phyloP scores from a whole-genome alignment of 30 jellyfish, hydroid and myxozoan species.

The Pelagia noctiluca region DNA sequence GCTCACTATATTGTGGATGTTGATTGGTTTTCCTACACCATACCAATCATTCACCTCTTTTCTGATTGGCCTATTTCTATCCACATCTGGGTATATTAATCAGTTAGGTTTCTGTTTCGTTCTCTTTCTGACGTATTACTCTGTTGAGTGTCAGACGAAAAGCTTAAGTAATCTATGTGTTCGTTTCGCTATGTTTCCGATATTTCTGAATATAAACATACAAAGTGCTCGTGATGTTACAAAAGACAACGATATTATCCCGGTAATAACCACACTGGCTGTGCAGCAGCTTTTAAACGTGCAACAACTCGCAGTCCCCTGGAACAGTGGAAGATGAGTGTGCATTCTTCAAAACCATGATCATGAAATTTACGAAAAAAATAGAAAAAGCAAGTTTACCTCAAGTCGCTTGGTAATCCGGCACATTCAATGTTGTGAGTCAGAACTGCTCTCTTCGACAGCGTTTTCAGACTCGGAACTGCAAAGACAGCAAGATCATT shows the following conservation, averaged over 20 bases:
- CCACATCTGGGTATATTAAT: too few relatives aligned
- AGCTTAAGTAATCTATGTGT: too few relatives aligned
- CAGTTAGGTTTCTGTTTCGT: too few relatives aligned
- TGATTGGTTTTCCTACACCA: too few relatives aligned
- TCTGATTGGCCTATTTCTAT: too few relatives aligned
- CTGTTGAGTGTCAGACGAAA: too few relatives aligned
- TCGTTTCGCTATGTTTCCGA: too few relatives aligned
- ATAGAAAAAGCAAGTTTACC: constrained; percentile 28
- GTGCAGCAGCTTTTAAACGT: neutral
- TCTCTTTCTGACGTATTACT: too few relatives aligned
- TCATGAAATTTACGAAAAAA: neutral
- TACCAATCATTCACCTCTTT: too few relatives aligned
- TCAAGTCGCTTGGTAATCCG: constrained; percentile 43
- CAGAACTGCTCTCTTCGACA: constrained; percentile 53
- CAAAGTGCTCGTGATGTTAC: neutral
- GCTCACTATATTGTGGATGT: too few relatives aligned
- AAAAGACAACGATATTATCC: neutral
- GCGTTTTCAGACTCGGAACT: constrained; percentile 61
- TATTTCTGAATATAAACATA: too few relatives aligned
- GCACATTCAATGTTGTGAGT: constrained; percentile 47
- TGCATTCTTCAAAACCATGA: neutral
- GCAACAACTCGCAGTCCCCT: neutral
- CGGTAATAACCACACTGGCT: neutral
- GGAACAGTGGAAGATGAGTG: neutral
- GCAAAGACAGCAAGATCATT: too few relatives aligned